A percentile compares a stretch with the other conserved stretches of the same genome.
These are phyloP conservation scores for Gymnoscopelus braueri DNA, from an alignment of 2,797 vertebrate genomes.

Conservation along the genomic window DNA sequence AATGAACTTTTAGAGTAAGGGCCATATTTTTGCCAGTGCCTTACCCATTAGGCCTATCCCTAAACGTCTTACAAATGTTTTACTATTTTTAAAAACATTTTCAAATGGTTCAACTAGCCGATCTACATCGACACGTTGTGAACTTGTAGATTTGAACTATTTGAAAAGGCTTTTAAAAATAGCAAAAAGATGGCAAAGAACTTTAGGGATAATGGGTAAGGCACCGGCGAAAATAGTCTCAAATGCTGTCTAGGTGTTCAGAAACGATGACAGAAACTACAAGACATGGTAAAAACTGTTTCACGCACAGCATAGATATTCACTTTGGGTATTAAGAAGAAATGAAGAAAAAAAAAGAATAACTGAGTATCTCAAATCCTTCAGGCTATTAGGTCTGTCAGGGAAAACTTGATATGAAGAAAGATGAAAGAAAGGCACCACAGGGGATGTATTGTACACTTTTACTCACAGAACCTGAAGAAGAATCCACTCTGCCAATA, in stretches of 20 bases:
- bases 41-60: too few species aligned
- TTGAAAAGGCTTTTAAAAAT: too few species aligned
- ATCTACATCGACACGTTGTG: too few species aligned
- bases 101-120: too few species aligned
- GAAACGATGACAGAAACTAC: slow-evolving; percentile 4
- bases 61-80: too few species aligned
- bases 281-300: slow-evolving; percentile 8
- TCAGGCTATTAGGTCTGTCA: slow-evolving; percentile 28
- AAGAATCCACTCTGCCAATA: slow-evolving; percentile 43
- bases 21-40: too few species aligned
- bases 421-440: slow-evolving; percentile 48
- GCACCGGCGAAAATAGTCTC: too few species aligned
- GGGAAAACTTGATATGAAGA: slow-evolving; percentile 34
- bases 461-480: slow-evolving; percentile 23
- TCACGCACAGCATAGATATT: neutral
- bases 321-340: neutral
- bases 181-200: too few species aligned
- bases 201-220: too few species aligned
- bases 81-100: too few species aligned
- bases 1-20: too few species aligned
- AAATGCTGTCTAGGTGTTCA: slow-evolving; percentile 14
- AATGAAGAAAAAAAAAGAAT: neutral
- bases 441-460: slow-evolving; percentile 24
- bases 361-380: slow-evolving; percentile 12
- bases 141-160: too few species aligned